Evolutionary conservation across 2,113 vertebrate genomes (phyloP).

Genomic region (Toxotes jaculatrix): DNA sequence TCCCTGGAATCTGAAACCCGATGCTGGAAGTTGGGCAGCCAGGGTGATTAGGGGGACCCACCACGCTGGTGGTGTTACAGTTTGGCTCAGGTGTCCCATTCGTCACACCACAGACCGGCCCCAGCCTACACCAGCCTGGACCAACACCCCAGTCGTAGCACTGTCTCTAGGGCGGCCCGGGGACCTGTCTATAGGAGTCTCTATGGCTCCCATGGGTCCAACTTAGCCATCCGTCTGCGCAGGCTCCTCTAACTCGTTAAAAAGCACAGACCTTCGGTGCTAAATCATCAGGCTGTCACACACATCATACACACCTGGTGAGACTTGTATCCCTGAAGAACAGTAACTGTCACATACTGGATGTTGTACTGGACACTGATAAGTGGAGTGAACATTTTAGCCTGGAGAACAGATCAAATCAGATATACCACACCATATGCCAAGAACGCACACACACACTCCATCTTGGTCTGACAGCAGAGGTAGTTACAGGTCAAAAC

Average conservation of each 20-base stretch:
- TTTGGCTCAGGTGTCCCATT: conserved; percentile 83
- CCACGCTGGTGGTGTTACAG: conserved; percentile 79
- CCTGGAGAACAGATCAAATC: conserved; percentile 47
- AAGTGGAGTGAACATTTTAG: conserved; percentile 43
- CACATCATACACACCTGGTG: conserved; percentile 77
- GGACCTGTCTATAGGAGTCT: conserved; percentile 56
- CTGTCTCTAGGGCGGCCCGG: conserved; percentile 51
- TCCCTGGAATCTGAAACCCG: conserved; percentile 76
- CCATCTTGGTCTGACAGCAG: conserved; percentile 52
- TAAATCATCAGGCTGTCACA: conserved; percentile 76
- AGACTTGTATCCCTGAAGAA: conserved; percentile 68
- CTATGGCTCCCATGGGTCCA: conserved; percentile 71
- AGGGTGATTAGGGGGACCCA: conserved; percentile 77
- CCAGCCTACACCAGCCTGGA: conserved; percentile 32
- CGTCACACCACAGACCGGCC: conserved; percentile 71
- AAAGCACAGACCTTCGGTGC: conserved; percentile 58
- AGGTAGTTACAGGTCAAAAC: conserved; percentile 49
- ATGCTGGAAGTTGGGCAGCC: conserved; percentile 72
- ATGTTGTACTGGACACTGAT: conserved; percentile 41
- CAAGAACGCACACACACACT: conserved; percentile 31
- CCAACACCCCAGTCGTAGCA: conserved; percentile 36
- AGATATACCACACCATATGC: conserved; percentile 25
- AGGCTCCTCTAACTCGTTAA: conserved; percentile 75
- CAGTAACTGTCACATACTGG: conserved; percentile 72
- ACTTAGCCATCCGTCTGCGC: conserved; percentile 64